Percentiles rank a stretch among this genome's conserved stretches.
Evolutionary conservation across 2,797 vertebrate species (phyloP).

Genomic region (Ctenosaura bakeri): DNA sequence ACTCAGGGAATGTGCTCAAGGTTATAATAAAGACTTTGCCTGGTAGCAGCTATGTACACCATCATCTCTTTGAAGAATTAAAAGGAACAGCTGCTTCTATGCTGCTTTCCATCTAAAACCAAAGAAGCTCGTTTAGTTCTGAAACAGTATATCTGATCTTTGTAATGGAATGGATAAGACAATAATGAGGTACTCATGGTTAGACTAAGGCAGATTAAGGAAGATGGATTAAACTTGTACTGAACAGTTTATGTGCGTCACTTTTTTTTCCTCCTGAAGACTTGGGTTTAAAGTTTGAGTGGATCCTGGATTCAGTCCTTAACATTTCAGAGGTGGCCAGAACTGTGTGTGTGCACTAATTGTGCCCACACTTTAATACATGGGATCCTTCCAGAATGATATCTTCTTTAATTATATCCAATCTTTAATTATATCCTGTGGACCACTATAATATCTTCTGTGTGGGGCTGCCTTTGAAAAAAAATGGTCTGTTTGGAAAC

Average conservation of each 20-base stretch:
- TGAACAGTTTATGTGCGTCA: background rate
- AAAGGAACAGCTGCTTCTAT: background rate
- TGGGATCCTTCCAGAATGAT: background rate
- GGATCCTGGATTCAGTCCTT: background rate
- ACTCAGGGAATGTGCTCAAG: no score
- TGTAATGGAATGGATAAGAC: background rate
- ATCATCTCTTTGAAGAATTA: constrained; percentile 13
- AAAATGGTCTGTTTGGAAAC: background rate
- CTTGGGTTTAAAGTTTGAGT: background rate
- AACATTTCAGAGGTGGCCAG: background rate
- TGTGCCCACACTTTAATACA: background rate
- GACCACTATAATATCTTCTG: background rate
- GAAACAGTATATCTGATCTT: background rate
- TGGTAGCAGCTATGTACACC: background rate
- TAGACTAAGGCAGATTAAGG: background rate
- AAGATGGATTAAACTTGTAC: background rate
- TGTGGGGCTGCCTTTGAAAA: background rate
- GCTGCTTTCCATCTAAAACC: background rate
- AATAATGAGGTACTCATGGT: background rate
- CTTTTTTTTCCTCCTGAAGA: background rate
- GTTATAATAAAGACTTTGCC: background rate
- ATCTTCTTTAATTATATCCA: background rate
- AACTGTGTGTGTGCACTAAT: background rate
- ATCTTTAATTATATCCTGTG: no score
- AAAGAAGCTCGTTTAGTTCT: background rate